Evolutionary conservation across 2,888 invertebrate species (phyloP), one percentile per base, ranked within the genome.

Genomic region (Microplitis manilae): DNA sequence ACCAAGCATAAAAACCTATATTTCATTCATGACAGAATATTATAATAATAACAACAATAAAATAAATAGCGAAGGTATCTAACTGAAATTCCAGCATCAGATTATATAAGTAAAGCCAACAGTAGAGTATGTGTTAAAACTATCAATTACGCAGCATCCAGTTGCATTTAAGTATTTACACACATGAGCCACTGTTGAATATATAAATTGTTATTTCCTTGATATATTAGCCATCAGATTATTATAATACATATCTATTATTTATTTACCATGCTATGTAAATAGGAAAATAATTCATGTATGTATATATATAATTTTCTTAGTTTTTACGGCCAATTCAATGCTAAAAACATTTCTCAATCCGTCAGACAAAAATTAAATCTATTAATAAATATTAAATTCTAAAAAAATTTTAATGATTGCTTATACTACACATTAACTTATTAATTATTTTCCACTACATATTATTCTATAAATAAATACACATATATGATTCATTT

Each of bases 71-170:
- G 50, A 9, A 50, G 50, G 13, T 50, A 30, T 30, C 59, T 17
- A n/a, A 15, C 7, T n/a, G 15, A 41, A 61, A 30, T 7, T 70
- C 8, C 38, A 59, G 59, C 15, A 70, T 61, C 38, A 59, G 73
- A 79, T 79, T 81, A 77, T 71, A 78, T 78, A 79, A 81, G 78
- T 39, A 13, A 50, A 50, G 50, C 50, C 9, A 50, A 50, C 50
- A 50, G 13, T 50, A 50, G 8, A 50, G 70, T 71, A 68, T 73
- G 77, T 65, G 79, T 74, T 78, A 81, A 74, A 75, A 77, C 79
- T 75, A 81, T 81, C 80, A 81, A 81, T 80, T 80, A 80, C 79
- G 77, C 75, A 75, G 72, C 61, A 70, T 59, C 15, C 17, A 60
- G 15, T 38, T 61, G 38, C 38, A 60, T 38, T 70, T n/a, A n/a